Percentiles rank a stretch among this genome's conserved stretches.
Evolutionary conservation across 2,113 vertebrate species (phyloP).

Genomic region (Cheirogaleus medius): DNA sequence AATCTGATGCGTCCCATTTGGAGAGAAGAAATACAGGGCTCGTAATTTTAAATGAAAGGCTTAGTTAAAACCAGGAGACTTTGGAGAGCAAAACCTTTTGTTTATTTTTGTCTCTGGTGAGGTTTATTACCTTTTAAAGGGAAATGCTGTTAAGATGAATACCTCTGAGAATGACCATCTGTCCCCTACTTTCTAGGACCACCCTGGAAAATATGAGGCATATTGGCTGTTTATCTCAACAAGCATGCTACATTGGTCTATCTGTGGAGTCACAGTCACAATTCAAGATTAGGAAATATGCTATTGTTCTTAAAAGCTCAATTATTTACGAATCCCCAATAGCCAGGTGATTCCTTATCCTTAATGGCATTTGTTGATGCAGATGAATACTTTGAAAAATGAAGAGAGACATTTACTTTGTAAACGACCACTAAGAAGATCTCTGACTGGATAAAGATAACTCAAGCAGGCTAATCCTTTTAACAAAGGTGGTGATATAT

Average conservation of each 20-base stretch:
- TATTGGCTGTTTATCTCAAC: neutral
- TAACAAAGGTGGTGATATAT: constrained; percentile 52
- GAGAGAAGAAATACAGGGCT: neutral
- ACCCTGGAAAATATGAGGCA: constrained; percentile 43
- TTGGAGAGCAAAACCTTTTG: constrained; percentile 30
- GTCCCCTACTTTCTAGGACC: constrained; percentile 31
- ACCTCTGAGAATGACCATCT: constrained; percentile 63
- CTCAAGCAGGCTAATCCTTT: constrained; percentile 32
- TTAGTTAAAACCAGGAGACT: constrained; percentile 34
- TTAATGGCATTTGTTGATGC: neutral
- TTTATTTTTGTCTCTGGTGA: constrained; percentile 64
- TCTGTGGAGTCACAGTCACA: neutral
- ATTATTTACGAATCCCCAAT: neutral
- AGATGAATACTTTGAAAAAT: constrained; percentile 29
- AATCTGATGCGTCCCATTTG: neutral
- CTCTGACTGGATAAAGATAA: constrained; percentile 20
- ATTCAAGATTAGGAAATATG: neutral
- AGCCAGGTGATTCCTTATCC: neutral
- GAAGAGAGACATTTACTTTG: constrained; percentile 17
- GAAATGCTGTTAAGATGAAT: constrained; percentile 18
- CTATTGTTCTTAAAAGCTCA: constrained; percentile 7
- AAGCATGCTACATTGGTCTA: neutral
- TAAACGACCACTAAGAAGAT: neutral
- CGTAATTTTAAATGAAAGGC: constrained; percentile 11
- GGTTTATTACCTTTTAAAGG: constrained; percentile 58